Percentiles rank a stretch among this genome's conserved stretches.
Conservation (phyloP, 2,888 invertebrate genomes). For the Hydroisotoma schaefferi region DNA sequence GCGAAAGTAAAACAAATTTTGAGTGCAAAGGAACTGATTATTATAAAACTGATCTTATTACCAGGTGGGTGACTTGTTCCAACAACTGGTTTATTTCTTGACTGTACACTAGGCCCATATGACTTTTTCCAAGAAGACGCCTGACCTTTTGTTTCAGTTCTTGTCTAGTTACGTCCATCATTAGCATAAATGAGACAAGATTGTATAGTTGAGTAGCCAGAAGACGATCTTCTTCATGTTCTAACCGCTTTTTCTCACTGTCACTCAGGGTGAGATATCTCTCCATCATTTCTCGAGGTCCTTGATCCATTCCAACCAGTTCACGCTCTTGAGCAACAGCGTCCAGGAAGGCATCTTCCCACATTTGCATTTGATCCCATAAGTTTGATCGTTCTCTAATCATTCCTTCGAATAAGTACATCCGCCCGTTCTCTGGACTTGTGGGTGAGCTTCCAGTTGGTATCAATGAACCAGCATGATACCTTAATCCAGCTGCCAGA, state of each 20-base stretch:
- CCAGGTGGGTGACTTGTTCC: slow-evolving; percentile 90
- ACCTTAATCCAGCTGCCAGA: slow-evolving; percentile 78
- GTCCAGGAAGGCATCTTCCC: slow-evolving; percentile 98
- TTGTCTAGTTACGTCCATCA: slow-evolving; percentile 80
- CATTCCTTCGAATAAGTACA: slow-evolving; percentile 84
- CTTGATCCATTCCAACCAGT: slow-evolving; percentile 99
- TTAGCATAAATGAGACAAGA: slow-evolving; percentile 89
- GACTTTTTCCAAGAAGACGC: slow-evolving; percentile 92
- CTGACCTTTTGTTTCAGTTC: slow-evolving; percentile 83
- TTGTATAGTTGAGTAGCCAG: slow-evolving; percentile 95
- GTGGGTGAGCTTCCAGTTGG: slow-evolving; percentile 77
- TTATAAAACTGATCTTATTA: slow-evolving; percentile 58
- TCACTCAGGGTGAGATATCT: slow-evolving; percentile 87
- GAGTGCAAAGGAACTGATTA: background rate
- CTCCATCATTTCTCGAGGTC: slow-evolving; percentile 98
- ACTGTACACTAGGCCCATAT: slow-evolving; percentile 95
- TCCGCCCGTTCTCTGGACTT: slow-evolving; percentile 82
- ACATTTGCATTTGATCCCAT: slow-evolving; percentile 99
- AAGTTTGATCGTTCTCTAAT: slow-evolving; percentile 75
- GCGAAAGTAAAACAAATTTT: background rate
- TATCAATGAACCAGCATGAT: slow-evolving; percentile 79
- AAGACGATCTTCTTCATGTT: slow-evolving; percentile 95
- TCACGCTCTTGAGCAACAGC: slow-evolving; percentile 96
- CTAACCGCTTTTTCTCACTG: slow-evolving; percentile 86
- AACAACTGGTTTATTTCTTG: slow-evolving; percentile 95